Evolutionary conservation across 1,140 invertebrate species (phyloP), one percentile per base, ranked within the genome.

Genomic region (Mizuhopecten yessoensis): DNA sequence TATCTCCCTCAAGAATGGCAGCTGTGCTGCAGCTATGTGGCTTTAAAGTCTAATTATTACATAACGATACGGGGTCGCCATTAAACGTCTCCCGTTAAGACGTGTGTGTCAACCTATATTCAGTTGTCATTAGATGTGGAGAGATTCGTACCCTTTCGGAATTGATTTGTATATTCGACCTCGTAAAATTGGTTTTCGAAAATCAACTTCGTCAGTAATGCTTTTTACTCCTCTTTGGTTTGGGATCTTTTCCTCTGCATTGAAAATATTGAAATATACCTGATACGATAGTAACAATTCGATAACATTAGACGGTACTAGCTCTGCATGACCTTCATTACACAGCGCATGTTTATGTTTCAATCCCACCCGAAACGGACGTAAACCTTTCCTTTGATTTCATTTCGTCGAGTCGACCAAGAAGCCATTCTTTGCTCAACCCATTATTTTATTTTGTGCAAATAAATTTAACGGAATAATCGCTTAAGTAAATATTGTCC

Each of bases 391-490:
- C 57, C n/a, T 17, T n/a, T n/a, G n/a, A 75, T 75, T 75, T 75
- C 29, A 75, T 75, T n/a, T 75, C 57, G 2, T 75, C n/a, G 23
- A 29, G 5, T n/a, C 17, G 57, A 75, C 29, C 57, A 75, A 11
- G 29, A 17, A 75, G 57, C 5, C 42, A 45, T 15, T 29, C 1
- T 7, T 29, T 5, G 57, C 57, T 29, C 2, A 75, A 75, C 17
- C 45, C 57, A 75, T 75, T 75, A 29, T 75, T 29, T 75, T 17
- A 75, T 75, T 75, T 75, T 29, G 11, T 75, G n/a, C 29, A 75
- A 75, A 75, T 75, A 75, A 75, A 75, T 23, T 75, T n/a, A 75
- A 75, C 57, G 2, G n/a, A 75, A 75, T 75, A 75, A 75, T 75
- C 57, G 57, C 11, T 75, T 75, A 75, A 75, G 57, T 75, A 75